A percentile compares a stretch with the other conserved stretches of the same genome.
Conservation (phyloP, 1,140 invertebrate species). For the Drosophila yakuba region DNA sequence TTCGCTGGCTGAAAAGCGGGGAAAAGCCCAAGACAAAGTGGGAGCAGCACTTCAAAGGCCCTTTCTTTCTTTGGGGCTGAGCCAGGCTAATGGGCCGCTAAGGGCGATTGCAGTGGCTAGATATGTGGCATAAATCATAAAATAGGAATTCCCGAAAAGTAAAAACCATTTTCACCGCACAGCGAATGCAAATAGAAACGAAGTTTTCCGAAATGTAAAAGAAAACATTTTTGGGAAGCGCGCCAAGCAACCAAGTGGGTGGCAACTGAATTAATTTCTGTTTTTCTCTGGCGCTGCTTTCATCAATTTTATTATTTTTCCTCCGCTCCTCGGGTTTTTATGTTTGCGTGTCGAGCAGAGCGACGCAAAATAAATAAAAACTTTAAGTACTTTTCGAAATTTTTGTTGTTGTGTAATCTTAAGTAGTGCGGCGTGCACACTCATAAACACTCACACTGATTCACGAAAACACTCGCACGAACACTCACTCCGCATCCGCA, state of each 20-base stretch:
- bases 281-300: slow-evolving; percentile 32
- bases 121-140: slow-evolving; percentile 72
- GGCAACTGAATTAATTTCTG: slow-evolving; percentile 79
- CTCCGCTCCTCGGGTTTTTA: slow-evolving; percentile 56
- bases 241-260: slow-evolving; percentile 66
- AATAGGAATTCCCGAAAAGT: slow-evolving; percentile 29
- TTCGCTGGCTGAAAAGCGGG: slow-evolving; percentile 32
- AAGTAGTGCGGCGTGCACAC: slow-evolving; percentile 77
- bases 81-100: slow-evolving; percentile 62
- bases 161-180: slow-evolving; percentile 45
- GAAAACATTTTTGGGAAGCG: slow-evolving; percentile 73
- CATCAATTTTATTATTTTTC: slow-evolving; percentile 65
- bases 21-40: neutral
- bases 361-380: slow-evolving; percentile 81
- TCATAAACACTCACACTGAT: slow-evolving; percentile 64
- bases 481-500: slow-evolving; percentile 16
- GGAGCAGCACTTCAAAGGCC: slow-evolving; percentile 64
- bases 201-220: slow-evolving; percentile 60
- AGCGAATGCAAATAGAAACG: slow-evolving; percentile 53
- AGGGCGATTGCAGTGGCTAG: slow-evolving; percentile 53
- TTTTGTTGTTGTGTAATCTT: slow-evolving; percentile 80
- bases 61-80: slow-evolving; percentile 8
- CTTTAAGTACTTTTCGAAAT: slow-evolving; percentile 83
- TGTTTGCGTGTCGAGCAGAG: slow-evolving; percentile 78
- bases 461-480: slow-evolving; percentile 54